Percentiles rank a stretch among this genome's conserved stretches.
phyloP scores from a whole-genome alignment of 2,888 invertebrate genomes.

The Xestobium rufovillosum region DNA sequence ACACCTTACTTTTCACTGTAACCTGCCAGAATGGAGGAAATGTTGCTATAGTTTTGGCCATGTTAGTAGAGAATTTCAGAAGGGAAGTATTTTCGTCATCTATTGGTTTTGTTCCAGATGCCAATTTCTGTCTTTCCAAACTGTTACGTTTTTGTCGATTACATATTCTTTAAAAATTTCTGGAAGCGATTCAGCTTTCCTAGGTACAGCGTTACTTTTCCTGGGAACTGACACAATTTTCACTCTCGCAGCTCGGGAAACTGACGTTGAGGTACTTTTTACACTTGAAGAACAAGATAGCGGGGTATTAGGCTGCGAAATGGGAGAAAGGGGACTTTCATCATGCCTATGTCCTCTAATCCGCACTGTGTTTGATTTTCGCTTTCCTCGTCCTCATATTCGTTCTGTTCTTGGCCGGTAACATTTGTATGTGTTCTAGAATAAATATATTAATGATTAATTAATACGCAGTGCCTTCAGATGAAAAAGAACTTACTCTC shows the following conservation, averaged over 20 bases:
- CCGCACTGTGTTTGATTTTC: conserved; percentile 5
- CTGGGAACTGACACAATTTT: not conserved
- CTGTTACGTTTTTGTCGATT: conserved; percentile 4
- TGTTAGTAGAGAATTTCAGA: conserved; percentile 1
- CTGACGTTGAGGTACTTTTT: conserved; percentile 10
- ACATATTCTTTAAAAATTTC: conserved; percentile 1
- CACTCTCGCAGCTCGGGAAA: conserved; percentile 7
- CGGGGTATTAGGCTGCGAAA: conserved; percentile 15
- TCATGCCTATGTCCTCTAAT: conserved; percentile 10
- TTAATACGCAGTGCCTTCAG: conserved; percentile 8
- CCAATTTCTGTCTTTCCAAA: conserved; percentile 7
- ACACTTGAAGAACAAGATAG: conserved; percentile 16
- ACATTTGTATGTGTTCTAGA: conserved; percentile 15
- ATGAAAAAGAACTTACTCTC: conserved; percentile 11
- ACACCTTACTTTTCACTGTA: conserved; percentile 4
- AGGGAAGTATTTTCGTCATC: conserved; percentile 2
- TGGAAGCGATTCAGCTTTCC: not conserved
- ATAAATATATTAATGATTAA: conserved; percentile 9
- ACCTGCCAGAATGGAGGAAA: conserved; percentile 5
- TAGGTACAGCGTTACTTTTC: conserved; percentile 1
- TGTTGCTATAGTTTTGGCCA: conserved; percentile 4
- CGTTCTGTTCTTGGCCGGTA: conserved; percentile 11
- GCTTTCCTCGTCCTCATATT: conserved; percentile 13
- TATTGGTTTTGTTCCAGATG: conserved; percentile 1
- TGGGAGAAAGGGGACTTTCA: conserved; percentile 13